These are phyloP conservation scores for Synodontis membranacea DNA, from an alignment of 2,113 vertebrate genomes.

Conservation along the genomic window DNA sequence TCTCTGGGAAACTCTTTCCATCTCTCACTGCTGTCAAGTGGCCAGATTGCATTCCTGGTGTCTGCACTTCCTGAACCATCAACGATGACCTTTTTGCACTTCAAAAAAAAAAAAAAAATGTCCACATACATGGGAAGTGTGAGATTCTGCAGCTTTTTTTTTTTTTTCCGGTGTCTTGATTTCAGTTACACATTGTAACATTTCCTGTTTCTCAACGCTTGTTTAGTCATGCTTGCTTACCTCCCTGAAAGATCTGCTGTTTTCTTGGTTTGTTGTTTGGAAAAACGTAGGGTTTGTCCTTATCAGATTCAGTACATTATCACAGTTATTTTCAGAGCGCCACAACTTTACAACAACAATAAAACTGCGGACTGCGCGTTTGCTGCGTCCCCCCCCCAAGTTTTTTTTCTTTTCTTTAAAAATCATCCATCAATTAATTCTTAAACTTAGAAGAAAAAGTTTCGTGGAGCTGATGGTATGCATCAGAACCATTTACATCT, in stretches of 20 bases:
- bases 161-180: background rate
- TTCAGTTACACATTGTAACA: background rate
- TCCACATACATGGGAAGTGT: background rate
- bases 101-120: background rate
- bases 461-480: background rate
- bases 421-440: background rate
- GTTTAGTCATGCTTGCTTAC: background rate
- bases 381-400: background rate
- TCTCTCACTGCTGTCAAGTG: background rate
- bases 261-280: background rate
- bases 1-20: background rate
- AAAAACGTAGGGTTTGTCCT: background rate
- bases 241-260: background rate
- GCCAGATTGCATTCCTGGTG: background rate
- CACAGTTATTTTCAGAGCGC: background rate
- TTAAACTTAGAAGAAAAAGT: background rate
- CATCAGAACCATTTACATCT: background rate
- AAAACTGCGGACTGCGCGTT: background rate
- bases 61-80: background rate
- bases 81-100: background rate
- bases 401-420: background rate
- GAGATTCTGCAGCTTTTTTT: background rate
- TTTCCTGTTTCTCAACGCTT: constrained; percentile 11
- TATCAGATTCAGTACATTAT: background rate
- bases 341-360: background rate